Evolutionary conservation across 2,113 vertebrate species (phyloP).

Genomic region (Ceyx cyanopectus): DNA sequence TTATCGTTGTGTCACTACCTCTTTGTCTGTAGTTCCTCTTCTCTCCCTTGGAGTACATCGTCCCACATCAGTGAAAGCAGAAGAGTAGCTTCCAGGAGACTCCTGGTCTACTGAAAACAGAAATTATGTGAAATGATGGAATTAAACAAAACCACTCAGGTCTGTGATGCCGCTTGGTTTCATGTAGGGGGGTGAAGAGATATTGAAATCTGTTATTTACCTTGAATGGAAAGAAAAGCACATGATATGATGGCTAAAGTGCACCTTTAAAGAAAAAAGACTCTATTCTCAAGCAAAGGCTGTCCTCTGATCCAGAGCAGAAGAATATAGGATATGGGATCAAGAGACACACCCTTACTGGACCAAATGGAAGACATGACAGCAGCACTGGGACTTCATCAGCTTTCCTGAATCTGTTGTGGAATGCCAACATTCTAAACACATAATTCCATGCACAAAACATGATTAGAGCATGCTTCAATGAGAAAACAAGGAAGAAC

Average conservation of each 20-base stretch:
- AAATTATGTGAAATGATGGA: not conserved
- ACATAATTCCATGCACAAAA: constrained; percentile 32
- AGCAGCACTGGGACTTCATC: not conserved
- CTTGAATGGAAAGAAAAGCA: not conserved
- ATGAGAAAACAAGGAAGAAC: not conserved
- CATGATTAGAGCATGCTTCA: constrained; percentile 37
- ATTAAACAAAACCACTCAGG: not conserved
- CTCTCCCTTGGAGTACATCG: constrained; percentile 84
- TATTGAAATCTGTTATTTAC: not conserved
- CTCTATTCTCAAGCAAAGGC: not conserved
- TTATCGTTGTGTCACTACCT: constrained; percentile 80
- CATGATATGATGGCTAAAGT: not conserved
- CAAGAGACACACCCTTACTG: not conserved
- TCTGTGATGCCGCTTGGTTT: not conserved
- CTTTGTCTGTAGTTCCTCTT: constrained; percentile 89
- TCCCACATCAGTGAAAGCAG: constrained; percentile 83
- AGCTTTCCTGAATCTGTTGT: not conserved
- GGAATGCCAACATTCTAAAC: not conserved
- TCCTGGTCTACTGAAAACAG: constrained; percentile 87
- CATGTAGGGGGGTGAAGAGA: not conserved
- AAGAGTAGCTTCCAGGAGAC: constrained; percentile 86
- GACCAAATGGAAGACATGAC: not conserved
- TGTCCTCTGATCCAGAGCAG: not conserved
- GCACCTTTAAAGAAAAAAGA: not conserved
- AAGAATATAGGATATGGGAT: not conserved